phyloP scores from a whole-genome alignment of 2,797 vertebrate genomes.

The Tapirus indicus region DNA sequence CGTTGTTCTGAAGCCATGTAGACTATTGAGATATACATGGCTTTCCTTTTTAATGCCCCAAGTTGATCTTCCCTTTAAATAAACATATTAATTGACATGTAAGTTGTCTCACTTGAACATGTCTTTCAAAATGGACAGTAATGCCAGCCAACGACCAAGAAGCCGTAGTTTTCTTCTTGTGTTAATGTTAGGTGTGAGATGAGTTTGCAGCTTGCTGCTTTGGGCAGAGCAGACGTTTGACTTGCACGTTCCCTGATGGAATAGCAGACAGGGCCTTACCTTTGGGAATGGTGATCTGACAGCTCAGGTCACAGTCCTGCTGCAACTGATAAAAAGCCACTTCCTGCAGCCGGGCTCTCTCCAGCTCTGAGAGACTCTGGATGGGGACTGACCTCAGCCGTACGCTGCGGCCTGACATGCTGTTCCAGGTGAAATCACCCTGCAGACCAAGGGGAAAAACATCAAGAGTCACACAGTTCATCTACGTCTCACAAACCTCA shows the following conservation, averaged over 20 bases:
- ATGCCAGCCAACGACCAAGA: conserved; percentile 21
- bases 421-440: conserved; percentile 98
- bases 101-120: not conserved
- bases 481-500: conserved; percentile 71
- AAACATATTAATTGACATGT: not conserved
- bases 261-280: conserved; percentile 88
- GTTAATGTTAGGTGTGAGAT: conserved; percentile 6
- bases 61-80: conserved; percentile 41
- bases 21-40: not conserved
- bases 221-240: conserved; percentile 15
- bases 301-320: conserved; percentile 95
- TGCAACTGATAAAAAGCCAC: conserved; percentile 96
- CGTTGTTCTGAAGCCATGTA: not conserved
- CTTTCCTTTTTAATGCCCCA: not conserved
- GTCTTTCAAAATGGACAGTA: conserved; percentile 59
- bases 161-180: conserved; percentile 65
- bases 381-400: conserved; percentile 95
- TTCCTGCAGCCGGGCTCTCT: conserved; percentile 96
- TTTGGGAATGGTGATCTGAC: conserved; percentile 98
- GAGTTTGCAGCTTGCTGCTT: not conserved
- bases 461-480: conserved; percentile 77
- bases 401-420: conserved; percentile 94
- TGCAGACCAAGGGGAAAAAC: conserved; percentile 87
- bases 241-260: conserved; percentile 51
- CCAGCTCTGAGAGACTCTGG: conserved; percentile 98